Evolutionary conservation across 2,888 invertebrate genomes (phyloP).

Genomic region (Prosopocoilus inquinatus): DNA sequence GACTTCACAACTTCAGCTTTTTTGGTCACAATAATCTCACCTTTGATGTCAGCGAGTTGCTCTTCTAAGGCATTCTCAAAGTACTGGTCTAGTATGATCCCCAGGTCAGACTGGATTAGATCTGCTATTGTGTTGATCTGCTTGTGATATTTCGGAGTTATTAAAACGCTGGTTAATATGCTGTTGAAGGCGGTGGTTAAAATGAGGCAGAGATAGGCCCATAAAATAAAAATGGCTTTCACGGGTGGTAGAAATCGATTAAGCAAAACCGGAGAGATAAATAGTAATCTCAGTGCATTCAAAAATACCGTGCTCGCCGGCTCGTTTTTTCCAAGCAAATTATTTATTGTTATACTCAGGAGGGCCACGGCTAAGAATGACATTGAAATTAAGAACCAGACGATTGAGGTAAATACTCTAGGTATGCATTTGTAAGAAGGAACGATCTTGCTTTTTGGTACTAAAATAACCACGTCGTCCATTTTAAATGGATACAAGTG

Average conservation of each 20-base stretch:
- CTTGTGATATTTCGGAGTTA: constrained; percentile 1
- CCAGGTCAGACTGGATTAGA: neutral
- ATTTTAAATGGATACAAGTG: constrained; percentile 2
- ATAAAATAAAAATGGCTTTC: neutral
- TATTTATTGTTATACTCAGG: too few species aligned
- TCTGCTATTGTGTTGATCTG: constrained; percentile 8
- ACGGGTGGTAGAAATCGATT: neutral
- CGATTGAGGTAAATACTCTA: neutral
- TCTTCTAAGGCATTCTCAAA: too few species aligned
- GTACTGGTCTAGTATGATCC: neutral
- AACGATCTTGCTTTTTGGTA: neutral
- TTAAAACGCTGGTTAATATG: constrained; percentile 3
- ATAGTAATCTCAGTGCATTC: too few species aligned
- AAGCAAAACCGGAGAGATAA: too few species aligned
- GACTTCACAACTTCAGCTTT: neutral
- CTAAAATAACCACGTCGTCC: constrained; percentile 1
- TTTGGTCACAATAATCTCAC: neutral
- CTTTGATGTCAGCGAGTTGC: neutral
- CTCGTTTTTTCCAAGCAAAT: too few species aligned
- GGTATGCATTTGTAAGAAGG: neutral
- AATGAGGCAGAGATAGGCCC: constrained; percentile 2
- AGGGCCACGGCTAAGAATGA: neutral
- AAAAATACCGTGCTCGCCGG: too few species aligned
- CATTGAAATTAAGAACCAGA: neutral
- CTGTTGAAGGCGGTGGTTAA: constrained; percentile 5